Evolutionary conservation across 2,113 vertebrate genomes (phyloP), one percentile per base, ranked within the genome.

Genomic region (Boulengeromyrus knoepffleri): DNA sequence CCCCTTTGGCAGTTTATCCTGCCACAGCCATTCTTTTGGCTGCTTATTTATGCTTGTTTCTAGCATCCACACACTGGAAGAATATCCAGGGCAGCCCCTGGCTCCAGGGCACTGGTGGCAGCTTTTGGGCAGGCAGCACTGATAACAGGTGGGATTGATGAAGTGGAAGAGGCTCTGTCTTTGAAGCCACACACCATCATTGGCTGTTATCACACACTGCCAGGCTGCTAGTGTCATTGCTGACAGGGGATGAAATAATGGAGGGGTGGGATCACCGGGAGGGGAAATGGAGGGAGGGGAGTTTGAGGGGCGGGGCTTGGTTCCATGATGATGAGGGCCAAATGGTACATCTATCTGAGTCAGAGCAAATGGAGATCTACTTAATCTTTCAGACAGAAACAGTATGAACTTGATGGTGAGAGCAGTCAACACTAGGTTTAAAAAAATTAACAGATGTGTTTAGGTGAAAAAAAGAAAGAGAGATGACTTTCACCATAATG

Each of bases 61-160:
- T 87, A 13, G 8, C 85, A 27, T 52, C 31, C 47, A 52, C 47
- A 47, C 50, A 15, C 5, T 50, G 49, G 8, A 47, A 47, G 5
- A 21, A 5, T 36, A 27, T 52, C 49, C 49, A 52, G 3, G 85
- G 85, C 49, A 87, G 85, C 49, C 31, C 85, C 49, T 15, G 49
- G 85, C 85, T 17, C 47, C n/a, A 12, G 46, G 46, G 27, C 49
- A 83, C 15, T 39, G 39, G 39, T 84, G 80, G 42, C 27, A 31
- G 50, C 85, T 52, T 53, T 39, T 49, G 85, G 85, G 49, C 49
- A 31, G 49, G 5, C 85, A 52, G 1, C 49, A 46, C 46, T 50
- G 85, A 85, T 85, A 85, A 85, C 84, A 87, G 85, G 85, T 87
- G 50, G 85, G 85, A 21, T 87, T 50, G 24, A 87, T 87, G 85